Percentiles rank a stretch among this genome's conserved stretches.
Evolutionary conservation across 1,140 invertebrate species (phyloP).

Genomic region (Hypothenemus hampei): DNA sequence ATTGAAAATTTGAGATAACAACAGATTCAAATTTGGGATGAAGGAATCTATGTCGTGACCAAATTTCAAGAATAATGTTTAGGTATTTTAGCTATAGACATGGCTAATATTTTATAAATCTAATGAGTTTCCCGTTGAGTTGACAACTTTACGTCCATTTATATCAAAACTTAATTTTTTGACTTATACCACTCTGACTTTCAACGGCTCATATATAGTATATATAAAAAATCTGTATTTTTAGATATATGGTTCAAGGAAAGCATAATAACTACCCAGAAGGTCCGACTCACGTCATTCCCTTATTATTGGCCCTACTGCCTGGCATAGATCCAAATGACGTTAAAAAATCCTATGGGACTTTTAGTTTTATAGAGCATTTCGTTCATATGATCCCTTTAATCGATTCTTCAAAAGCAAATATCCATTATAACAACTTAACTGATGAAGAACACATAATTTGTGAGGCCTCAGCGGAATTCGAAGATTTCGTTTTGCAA

Average conservation of each 20-base stretch:
- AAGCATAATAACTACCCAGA: conserved; percentile 62
- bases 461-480: conserved; percentile 73
- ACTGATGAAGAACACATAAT: conserved; percentile 72
- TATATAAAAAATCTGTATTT: conserved; percentile 3
- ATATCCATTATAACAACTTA: conserved; percentile 60
- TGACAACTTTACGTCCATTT: too few relatives aligned
- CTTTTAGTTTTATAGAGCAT: conserved; percentile 73
- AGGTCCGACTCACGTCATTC: conserved; percentile 75
- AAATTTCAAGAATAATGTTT: too few relatives aligned
- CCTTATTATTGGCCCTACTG: conserved; percentile 70
- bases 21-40: too few relatives aligned
- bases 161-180: too few relatives aligned
- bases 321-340: conserved; percentile 92
- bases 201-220: too few relatives aligned
- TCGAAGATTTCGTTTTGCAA: conserved; percentile 85
- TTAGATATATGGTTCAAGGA: conserved; percentile 61
- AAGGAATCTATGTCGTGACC: too few relatives aligned
- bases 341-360: conserved; percentile 73
- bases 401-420: conserved; percentile 76
- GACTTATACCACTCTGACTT: too few relatives aligned
- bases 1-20: too few relatives aligned
- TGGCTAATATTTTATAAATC: too few relatives aligned
- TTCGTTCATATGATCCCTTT: conserved; percentile 73
- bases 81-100: too few relatives aligned
- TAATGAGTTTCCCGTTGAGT: too few relatives aligned